These are phyloP conservation scores for Clarias batrachus DNA, from an alignment of 2,113 vertebrate species.

Conservation along the genomic window DNA sequence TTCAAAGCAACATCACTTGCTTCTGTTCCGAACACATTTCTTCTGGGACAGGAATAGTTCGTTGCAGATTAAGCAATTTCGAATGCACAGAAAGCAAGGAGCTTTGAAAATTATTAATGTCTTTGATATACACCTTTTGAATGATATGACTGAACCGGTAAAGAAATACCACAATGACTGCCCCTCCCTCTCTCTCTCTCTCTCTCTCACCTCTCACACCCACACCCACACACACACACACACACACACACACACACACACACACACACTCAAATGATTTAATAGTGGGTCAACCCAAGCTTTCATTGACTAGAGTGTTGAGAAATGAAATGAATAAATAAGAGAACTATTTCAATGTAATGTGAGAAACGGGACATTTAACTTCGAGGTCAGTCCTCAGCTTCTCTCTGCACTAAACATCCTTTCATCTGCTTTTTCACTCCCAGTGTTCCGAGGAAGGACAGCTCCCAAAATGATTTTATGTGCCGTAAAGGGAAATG, in stretches of 20 bases:
- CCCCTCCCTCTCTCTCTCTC: slow-evolving; percentile 11
- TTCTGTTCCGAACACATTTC: slow-evolving; percentile 9
- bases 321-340: slow-evolving; percentile 18
- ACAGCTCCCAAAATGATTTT: slow-evolving; percentile 37
- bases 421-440: slow-evolving; percentile 21
- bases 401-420: slow-evolving; percentile 2
- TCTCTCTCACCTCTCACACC: not conserved
- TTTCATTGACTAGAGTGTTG: slow-evolving; percentile 35
- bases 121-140: slow-evolving; percentile 15
- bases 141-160: not conserved
- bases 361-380: slow-evolving; percentile 31
- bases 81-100: slow-evolving; percentile 16
- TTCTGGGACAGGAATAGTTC: slow-evolving; percentile 8
- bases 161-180: not conserved
- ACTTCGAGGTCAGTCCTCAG: slow-evolving; percentile 39
- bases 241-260: not conserved
- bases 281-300: slow-evolving; percentile 7
- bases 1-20: slow-evolving; percentile 25
- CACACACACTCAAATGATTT: slow-evolving; percentile 1
- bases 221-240: not conserved
- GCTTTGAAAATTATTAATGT: slow-evolving; percentile 35
- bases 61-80: slow-evolving; percentile 22
- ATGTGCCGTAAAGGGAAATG: slow-evolving; percentile 32
- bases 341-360: slow-evolving; percentile 32
- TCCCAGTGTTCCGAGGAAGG: slow-evolving; percentile 25